Evolutionary conservation across 2,797 vertebrate species (phyloP).

Genomic region (Phataginus tricuspis): DNA sequence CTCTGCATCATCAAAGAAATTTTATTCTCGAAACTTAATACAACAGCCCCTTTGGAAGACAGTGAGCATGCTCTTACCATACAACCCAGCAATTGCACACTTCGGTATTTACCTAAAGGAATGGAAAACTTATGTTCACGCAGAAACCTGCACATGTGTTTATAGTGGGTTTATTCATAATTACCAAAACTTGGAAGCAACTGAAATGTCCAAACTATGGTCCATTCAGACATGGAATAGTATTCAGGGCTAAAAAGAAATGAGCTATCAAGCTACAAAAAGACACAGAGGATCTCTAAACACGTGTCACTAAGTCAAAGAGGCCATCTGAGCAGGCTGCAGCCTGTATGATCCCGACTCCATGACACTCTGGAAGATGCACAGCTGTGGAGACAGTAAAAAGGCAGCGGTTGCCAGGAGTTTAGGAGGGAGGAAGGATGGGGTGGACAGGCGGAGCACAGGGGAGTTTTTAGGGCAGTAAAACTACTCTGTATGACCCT

Average conservation of each 20-base stretch:
- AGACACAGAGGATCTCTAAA: no score
- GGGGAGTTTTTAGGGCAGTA: fast-evolving
- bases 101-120: not conserved
- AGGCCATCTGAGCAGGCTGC: not conserved
- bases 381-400: not conserved
- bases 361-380: not conserved
- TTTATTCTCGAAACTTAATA: not conserved
- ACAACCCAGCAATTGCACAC: not conserved
- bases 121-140: not conserved
- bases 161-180: not conserved
- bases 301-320: fast-evolving
- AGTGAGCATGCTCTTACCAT: not conserved
- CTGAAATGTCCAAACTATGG: no score
- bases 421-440: not conserved
- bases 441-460: fast-evolving
- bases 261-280: no score
- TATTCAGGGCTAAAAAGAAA: not conserved
- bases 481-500: not conserved
- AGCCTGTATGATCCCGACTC: not conserved
- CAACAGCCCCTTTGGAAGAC: not conserved
- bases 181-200: not conserved
- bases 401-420: not conserved
- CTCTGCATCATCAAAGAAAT: not conserved
- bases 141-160: not conserved
- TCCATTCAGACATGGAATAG: fast-evolving